Evolutionary conservation across 2,797 vertebrate species (phyloP).

Genomic region (Hydrolagus colliei): DNA sequence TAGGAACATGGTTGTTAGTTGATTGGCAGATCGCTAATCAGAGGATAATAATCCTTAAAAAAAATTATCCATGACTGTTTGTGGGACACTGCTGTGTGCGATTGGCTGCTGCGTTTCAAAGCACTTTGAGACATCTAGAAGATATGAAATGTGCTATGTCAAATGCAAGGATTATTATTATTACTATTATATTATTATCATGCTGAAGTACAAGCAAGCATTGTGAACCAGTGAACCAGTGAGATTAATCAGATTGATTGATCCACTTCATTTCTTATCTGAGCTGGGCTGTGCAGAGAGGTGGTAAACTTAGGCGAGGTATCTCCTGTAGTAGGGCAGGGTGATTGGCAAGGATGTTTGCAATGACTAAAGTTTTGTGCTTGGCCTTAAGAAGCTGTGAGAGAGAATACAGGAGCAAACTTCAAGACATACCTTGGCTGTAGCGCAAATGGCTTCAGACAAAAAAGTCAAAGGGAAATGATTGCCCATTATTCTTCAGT

Average conservation of each 20-base stretch:
- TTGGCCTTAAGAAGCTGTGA: neutral
- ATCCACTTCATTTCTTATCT: neutral
- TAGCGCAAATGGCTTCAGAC: too few species aligned
- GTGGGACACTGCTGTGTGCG: too few species aligned
- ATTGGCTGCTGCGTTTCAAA: too few species aligned
- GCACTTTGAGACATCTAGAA: too few species aligned
- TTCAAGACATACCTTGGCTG: neutral
- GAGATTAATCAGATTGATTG: neutral
- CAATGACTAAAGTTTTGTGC: neutral
- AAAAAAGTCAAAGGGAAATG: too few species aligned
- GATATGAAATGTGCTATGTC: too few species aligned
- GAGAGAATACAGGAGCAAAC: neutral
- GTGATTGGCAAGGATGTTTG: neutral
- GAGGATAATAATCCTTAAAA: too few species aligned
- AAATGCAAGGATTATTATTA: too few species aligned
- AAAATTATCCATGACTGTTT: too few species aligned
- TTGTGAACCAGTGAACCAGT: neutral
- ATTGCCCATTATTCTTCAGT: neutral
- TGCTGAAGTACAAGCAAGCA: neutral
- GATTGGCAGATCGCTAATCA: too few species aligned
- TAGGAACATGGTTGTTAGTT: too few species aligned
- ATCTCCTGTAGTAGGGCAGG: neutral
- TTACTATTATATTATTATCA: too few species aligned
- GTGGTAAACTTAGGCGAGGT: neutral
- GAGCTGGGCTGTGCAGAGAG: neutral